Percentiles rank a stretch among this genome's conserved stretches.
Evolutionary conservation across 2,888 invertebrate species (phyloP).

Genomic region (Cheilosia scutellata): DNA sequence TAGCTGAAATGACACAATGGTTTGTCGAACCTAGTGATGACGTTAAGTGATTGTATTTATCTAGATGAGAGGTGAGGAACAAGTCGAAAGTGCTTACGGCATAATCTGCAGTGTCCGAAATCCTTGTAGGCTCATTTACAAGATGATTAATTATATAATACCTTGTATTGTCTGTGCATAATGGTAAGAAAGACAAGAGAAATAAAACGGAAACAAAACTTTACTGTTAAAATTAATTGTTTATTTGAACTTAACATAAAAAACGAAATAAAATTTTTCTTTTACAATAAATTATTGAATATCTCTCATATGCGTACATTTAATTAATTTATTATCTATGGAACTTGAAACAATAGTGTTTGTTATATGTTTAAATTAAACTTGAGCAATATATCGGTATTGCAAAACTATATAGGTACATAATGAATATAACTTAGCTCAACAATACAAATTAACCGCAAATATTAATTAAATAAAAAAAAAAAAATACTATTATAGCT

Average conservation of each 20-base stretch:
- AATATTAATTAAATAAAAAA: neutral
- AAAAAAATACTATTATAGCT: slow-evolving; percentile 16
- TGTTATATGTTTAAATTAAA: slow-evolving; percentile 16
- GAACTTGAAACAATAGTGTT: slow-evolving; percentile 21
- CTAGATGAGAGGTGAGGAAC: too few relatives aligned
- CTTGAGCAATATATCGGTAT: slow-evolving; percentile 36
- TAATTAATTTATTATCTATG: slow-evolving; percentile 19
- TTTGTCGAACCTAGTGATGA: too few relatives aligned
- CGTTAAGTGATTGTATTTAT: too few relatives aligned
- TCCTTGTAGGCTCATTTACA: too few relatives aligned
- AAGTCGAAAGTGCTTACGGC: too few relatives aligned
- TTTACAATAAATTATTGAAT: slow-evolving; percentile 34
- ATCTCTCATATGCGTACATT: neutral
- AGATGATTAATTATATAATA: too few relatives aligned
- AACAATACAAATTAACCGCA: slow-evolving; percentile 25
- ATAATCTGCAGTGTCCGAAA: too few relatives aligned
- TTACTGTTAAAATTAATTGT: neutral
- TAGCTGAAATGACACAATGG: too few relatives aligned
- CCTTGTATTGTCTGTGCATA: too few relatives aligned
- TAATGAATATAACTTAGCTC: slow-evolving; percentile 3
- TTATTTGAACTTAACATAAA: slow-evolving; percentile 53
- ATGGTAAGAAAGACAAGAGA: too few relatives aligned
- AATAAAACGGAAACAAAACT: too few relatives aligned
- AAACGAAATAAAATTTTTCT: neutral
- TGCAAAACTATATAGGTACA: slow-evolving; percentile 8